Percentiles rank a stretch among this genome's conserved stretches.
These are phyloP conservation scores for Cotesia chilonis DNA, from an alignment of 1,140 invertebrate genomes.

Conservation along the genomic window DNA sequence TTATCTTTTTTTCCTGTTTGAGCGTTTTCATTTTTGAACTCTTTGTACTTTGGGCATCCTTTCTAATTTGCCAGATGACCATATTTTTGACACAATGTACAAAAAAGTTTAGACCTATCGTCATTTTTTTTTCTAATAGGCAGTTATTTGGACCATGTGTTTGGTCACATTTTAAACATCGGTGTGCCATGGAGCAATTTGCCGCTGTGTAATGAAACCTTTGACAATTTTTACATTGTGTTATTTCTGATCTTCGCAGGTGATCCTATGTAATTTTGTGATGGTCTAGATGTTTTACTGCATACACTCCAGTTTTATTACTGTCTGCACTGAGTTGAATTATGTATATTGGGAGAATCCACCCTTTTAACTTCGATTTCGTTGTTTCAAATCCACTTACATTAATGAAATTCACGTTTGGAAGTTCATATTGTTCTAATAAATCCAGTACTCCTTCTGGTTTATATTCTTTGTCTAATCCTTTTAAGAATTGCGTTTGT, in stretches of 20 bases:
- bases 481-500: conserved; percentile 37
- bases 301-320: background rate
- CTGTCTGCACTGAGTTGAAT: conserved; percentile 33
- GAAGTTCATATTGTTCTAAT: background rate
- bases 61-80: conserved; percentile 15
- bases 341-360: conserved; percentile 30
- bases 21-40: background rate
- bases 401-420: conserved; percentile 19
- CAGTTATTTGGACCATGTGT: conserved; percentile 20
- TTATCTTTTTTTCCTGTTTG: background rate
- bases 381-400: conserved; percentile 22
- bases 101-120: conserved; percentile 8
- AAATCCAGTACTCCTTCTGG: conserved; percentile 21
- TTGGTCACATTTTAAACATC: conserved; percentile 36
- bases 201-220: conserved; percentile 29
- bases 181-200: conserved; percentile 32
- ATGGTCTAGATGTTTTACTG: conserved; percentile 29
- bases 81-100: background rate
- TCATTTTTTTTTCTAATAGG: background rate
- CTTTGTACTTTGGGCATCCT: conserved; percentile 8
- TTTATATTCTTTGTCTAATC: conserved; percentile 26
- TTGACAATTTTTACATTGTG: conserved; percentile 39
- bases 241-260: conserved; percentile 26
- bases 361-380: conserved; percentile 24
- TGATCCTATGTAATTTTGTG: conserved; percentile 33